These are phyloP conservation scores for Agapornis canus DNA, from an alignment of 2,797 vertebrate species.

Conservation along the genomic window DNA sequence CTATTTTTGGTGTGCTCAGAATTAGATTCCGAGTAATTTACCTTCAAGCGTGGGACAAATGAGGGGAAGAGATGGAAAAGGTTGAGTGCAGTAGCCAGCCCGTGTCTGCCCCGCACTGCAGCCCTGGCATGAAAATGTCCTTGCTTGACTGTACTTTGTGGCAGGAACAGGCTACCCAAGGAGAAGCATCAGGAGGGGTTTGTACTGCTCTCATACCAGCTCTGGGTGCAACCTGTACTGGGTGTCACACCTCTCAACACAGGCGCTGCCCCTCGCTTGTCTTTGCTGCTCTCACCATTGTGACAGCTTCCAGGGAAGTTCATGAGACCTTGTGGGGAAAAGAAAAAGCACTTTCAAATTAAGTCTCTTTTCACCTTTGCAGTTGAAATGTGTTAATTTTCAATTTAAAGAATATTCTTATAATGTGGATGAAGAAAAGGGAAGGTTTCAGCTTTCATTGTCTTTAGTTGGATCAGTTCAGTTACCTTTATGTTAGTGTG, in stretches of 20 bases:
- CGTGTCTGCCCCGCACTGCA: accelerated
- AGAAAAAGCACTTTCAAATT: background rate
- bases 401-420: background rate
- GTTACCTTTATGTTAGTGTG: background rate
- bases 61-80: background rate
- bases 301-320: background rate
- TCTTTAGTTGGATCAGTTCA: background rate
- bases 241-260: background rate
- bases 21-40: background rate
- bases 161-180: background rate
- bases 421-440: background rate
- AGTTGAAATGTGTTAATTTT: background rate
- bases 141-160: accelerated
- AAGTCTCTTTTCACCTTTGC: background rate
- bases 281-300: accelerated
- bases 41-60: background rate
- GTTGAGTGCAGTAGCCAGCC: background rate
- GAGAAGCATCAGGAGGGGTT: background rate
- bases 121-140: background rate
- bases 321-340: background rate
- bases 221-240: accelerated
- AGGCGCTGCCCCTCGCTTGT: background rate
- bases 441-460: background rate
- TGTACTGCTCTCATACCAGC: accelerated
- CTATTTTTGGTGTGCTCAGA: background rate